Percentiles rank a stretch among this genome's conserved stretches.
Conservation (phyloP, 2,113 vertebrate species). For the Drymodes brunneopygia region DNA sequence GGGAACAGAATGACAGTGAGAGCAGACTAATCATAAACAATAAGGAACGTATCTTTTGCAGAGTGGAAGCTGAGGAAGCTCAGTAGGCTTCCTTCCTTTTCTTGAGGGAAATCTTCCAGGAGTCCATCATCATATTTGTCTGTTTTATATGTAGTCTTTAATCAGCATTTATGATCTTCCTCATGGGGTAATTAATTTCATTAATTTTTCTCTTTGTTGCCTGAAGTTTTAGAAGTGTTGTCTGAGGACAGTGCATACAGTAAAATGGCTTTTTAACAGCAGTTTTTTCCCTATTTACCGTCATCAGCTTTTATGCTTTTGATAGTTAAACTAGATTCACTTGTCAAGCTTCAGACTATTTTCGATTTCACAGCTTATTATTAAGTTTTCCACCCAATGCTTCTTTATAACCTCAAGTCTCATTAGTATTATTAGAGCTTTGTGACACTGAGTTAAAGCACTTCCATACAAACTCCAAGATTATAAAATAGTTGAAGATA, state of each 20-base stretch:
- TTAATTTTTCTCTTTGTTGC: background rate
- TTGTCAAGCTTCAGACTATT: background rate
- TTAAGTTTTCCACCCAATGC: background rate
- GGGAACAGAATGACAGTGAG: background rate
- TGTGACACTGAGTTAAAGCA: background rate
- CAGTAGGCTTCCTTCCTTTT: background rate
- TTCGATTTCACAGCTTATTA: background rate
- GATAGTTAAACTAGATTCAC: background rate
- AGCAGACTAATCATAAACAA: background rate
- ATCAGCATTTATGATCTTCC: background rate
- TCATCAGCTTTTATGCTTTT: background rate
- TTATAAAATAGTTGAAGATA: background rate
- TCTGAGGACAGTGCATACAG: background rate
- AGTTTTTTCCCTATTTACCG: background rate
- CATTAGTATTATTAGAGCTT: background rate
- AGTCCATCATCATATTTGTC: background rate
- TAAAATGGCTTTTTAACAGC: background rate
- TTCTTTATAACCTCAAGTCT: background rate
- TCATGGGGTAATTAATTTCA: background rate
- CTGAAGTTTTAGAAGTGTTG: background rate
- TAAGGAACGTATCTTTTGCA: background rate
- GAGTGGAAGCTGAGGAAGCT: background rate
- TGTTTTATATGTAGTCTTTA: background rate
- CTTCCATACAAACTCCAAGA: background rate
- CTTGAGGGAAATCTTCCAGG: background rate